Evolutionary conservation across 2,797 vertebrate species (phyloP).

Genomic region (Anisognathus igniventris): DNA sequence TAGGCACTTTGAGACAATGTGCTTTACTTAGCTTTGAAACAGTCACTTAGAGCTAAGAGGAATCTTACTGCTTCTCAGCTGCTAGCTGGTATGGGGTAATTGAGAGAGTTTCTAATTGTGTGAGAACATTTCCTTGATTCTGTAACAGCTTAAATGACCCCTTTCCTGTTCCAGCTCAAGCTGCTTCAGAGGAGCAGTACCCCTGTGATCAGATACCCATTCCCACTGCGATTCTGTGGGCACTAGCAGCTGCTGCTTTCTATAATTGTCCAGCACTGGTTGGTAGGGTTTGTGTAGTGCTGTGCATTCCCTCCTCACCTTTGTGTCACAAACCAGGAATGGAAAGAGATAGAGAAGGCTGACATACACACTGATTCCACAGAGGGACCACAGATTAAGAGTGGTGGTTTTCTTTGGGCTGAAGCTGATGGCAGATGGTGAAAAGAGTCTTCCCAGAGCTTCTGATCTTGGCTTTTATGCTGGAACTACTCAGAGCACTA

Average conservation of each 20-base stretch:
- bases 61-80: neutral
- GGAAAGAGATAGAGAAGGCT: neutral
- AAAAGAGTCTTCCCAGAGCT: neutral
- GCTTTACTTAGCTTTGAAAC: neutral
- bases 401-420: neutral
- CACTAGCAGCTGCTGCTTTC: neutral
- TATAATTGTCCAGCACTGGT: neutral
- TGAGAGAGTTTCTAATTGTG: neutral
- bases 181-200: neutral
- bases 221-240: neutral
- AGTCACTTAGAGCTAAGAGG: neutral
- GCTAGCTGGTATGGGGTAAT: neutral
- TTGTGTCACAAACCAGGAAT: neutral
- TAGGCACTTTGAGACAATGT: neutral
- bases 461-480: neutral
- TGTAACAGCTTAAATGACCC: neutral
- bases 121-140: neutral
- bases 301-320: neutral
- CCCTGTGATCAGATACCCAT: neutral
- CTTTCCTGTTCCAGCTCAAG: neutral
- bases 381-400: neutral
- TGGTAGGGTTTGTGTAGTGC: neutral
- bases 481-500: neutral
- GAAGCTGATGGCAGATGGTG: neutral
- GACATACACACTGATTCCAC: neutral